Evolutionary conservation across 1,140 invertebrate species (phyloP), one percentile per base, ranked within the genome.

Genomic region (Phenacoccus solenopsis): DNA sequence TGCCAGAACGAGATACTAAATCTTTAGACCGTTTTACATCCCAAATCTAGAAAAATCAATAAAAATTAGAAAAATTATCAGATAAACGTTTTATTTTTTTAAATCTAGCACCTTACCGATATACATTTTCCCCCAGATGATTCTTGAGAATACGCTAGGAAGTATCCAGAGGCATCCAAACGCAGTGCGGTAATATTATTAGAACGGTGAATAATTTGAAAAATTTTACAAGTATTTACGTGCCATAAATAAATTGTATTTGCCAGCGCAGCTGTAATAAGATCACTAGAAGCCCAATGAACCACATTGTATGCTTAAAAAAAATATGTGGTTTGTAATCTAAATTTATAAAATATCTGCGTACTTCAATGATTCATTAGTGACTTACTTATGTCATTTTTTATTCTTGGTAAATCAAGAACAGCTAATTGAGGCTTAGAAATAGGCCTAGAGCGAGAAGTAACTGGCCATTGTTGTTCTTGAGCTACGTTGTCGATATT

Each of bases 361-460:
- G 61, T 30, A 35, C 21, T 71, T 1, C 32, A 67, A 35, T 24
- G 5, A 35, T 67, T 22, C 10, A 20, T 67, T 13, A 16, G 13
- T 32, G 13, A 70, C 69, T 70, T 12, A 70, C 32, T 7, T 56
- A 70, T 57, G 20, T 49, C 4, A 24, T 28, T 68, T 28, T 24
- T 20, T 24, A 72, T 70, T n/a, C 68, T 56, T 0, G 71, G 71
- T 30, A 72, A 68, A 67, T 72, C 71, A 10, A 72, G 57, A 16
- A 70, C 49, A 1, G 69, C 56, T 5, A 38, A 27, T 22, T 64
- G 69, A 21, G 69, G 20, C 22, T 38, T 61, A 30, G 49, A 21
- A 5, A 70, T 57, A 27, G 69, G 59, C 1, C 30, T 70, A 10
- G 21, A 35, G 1, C 71, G 69, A 4, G 67, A 27, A 56, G 38